phyloP scores from a whole-genome alignment of 2,888 invertebrate genomes.

The Cataglyphis altisquamis region DNA sequence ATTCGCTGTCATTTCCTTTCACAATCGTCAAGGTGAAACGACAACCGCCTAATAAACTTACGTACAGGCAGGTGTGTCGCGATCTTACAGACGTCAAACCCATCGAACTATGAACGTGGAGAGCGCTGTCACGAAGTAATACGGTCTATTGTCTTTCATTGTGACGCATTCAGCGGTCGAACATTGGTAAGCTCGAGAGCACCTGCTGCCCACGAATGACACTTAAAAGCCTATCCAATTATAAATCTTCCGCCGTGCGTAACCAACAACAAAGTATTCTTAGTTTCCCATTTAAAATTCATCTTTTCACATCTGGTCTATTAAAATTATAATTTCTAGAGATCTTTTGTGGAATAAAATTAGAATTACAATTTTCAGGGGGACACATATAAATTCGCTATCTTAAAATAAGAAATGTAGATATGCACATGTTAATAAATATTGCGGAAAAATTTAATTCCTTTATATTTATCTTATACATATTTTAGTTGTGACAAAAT shows the following conservation, averaged over 20 bases:
- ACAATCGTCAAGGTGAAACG: slow-evolving; percentile 60
- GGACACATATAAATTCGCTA: no score
- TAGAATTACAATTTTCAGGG: slow-evolving; percentile 8
- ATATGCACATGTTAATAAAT: background rate
- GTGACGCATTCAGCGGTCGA: slow-evolving; percentile 50
- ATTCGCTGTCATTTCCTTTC: slow-evolving; percentile 17
- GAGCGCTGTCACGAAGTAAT: slow-evolving; percentile 33
- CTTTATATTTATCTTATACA: background rate
- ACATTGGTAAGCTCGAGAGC: slow-evolving; percentile 48
- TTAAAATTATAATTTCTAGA: slow-evolving; percentile 26
- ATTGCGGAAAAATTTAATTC: background rate
- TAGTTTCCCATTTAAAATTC: slow-evolving; percentile 25
- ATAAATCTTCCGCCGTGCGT: slow-evolving; percentile 29
- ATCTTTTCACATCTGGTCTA: background rate
- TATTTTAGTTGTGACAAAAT: background rate
- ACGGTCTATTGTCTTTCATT: slow-evolving; percentile 65
- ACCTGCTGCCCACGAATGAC: slow-evolving; percentile 58
- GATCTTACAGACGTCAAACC: slow-evolving; percentile 69
- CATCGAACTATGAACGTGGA: slow-evolving; percentile 69
- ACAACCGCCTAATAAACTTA: slow-evolving; percentile 58
- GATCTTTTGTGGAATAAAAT: background rate
- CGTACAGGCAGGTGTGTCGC: slow-evolving; percentile 65
- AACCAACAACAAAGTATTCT: background rate
- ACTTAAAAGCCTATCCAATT: slow-evolving; percentile 35
- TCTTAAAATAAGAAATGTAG: background rate